Base-by-base conservation (phyloP, 2,888 invertebrate species). In the Plebejus melissa region DNA sequence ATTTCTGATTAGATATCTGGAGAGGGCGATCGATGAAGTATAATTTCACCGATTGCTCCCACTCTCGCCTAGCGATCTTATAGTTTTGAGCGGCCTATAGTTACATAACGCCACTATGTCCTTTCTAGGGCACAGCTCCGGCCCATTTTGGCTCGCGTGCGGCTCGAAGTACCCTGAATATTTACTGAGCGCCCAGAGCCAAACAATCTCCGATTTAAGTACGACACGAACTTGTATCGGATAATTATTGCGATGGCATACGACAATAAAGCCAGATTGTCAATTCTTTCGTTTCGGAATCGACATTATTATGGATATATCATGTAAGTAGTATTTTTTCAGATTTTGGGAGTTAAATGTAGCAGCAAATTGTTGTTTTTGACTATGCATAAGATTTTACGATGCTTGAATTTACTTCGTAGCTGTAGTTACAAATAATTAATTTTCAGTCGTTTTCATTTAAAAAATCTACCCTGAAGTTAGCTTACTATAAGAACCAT, bases 91-190 rank as follows among this genome's bases (percentile, higher is more conserved):
- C 54, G 54, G 16, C 4, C 13, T 16, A 54, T 16, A 11, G 50
- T 32, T 50, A 54, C 46, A n/a, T 54, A 50, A 72, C 72, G 16
- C 5, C 46, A 71, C 71, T 38, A 13, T 22, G 50, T 72, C 72
- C 72, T 72, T 50, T 32, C 71, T 71, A 28, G 72, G 72, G 72
- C 72, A 72, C 32, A 16, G 28, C 46, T 72, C 71, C 41, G 71
- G 71, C 71, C 71, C 71, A 71, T 13, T 71, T 71, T 50, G 72
- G 72, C 72, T 72, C 72, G 54, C 72, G 72, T 72, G 72, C 69
- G 32, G 28, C 38, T 69, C 70, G 46, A 46, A 54, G 32, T 32
- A 11, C 22, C 46, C 50, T 72, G 72, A 72, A 72, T 72, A 72
- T 72, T 72, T 72, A 72, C 72, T 28, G 50, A 72, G 13, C 50